Evolutionary conservation across 2,888 invertebrate species (phyloP), one percentile per base, ranked within the genome.

Genomic region (Aphodius sticticus): DNA sequence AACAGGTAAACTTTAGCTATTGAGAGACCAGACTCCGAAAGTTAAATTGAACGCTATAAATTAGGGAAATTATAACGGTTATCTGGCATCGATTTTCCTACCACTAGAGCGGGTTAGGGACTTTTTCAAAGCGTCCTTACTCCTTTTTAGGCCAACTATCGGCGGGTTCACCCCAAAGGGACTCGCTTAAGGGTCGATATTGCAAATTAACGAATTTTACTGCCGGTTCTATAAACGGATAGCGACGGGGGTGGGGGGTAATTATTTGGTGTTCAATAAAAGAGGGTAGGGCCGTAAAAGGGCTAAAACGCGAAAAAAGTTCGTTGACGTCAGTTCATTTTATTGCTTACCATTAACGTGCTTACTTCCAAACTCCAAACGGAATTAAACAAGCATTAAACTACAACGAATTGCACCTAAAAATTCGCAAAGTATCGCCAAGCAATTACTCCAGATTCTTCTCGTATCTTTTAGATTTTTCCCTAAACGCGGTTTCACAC

Each of bases 1-100:
- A 74, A 74, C 74, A 74, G 74, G 74, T 74, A 74, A 74, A 74
- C 74, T 74, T 37, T 35, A 74, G 74, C 74, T 36, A n/a, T 74
- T 37, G 74, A 35, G 35, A 74, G 74, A 71, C 26, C 74, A 74
- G 74, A 74, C 74, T 35, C 26, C 36, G 74, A 74, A 74, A 74
- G 74, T 74, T 74, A 36, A 74, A 74, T 74, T 26, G 74, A 74
- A 74, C 74, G 74, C 35, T 74, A 74, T 74, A 74, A 74, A 74
- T 74, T 74, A 74, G 37, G 74, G 74, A 37, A 74, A 74, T 74
- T 74, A 74, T 74, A 74, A 37, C 74, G 74, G 36, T 12, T 36
- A 74, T 37, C 36, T 35, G 35, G 74, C 26, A 74, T 74, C 35
- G 74, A 74, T 74, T 74, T 74, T 74, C 74, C 74, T 37, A 12